These are phyloP conservation scores for Eremophila alpestris DNA, from an alignment of 2,797 vertebrate species.

Conservation along the genomic window DNA sequence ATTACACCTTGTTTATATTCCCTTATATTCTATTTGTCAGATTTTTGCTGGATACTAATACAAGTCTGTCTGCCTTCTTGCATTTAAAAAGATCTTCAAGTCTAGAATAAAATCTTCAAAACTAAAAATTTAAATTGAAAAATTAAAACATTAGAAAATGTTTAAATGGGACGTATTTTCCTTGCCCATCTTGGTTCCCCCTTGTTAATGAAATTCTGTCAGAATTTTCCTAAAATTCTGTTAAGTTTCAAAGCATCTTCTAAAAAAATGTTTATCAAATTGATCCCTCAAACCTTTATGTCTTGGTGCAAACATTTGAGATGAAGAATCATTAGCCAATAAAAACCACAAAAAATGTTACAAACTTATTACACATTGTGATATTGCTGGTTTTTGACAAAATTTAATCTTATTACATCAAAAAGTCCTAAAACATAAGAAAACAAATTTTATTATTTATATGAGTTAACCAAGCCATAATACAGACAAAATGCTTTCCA, in stretches of 20 bases:
- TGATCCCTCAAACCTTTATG: neutral
- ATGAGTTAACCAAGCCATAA: neutral
- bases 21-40: neutral
- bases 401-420: neutral
- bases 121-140: neutral
- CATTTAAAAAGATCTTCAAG: neutral
- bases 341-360: accelerated
- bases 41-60: neutral
- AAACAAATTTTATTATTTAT: neutral
- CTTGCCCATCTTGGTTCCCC: neutral
- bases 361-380: neutral
- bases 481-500: neutral
- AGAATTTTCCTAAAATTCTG: neutral
- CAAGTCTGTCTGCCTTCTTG: neutral
- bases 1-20: neutral
- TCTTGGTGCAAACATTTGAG: neutral
- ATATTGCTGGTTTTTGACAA: neutral
- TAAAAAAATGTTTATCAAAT: neutral
- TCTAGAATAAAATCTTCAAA: neutral
- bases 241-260: neutral
- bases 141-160: neutral
- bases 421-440: neutral
- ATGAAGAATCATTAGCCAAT: neutral
- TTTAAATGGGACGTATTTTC: neutral
- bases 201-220: neutral